These are phyloP conservation scores for Cotesia chilonis DNA, from an alignment of 1,140 invertebrate genomes.

Conservation along the genomic window DNA sequence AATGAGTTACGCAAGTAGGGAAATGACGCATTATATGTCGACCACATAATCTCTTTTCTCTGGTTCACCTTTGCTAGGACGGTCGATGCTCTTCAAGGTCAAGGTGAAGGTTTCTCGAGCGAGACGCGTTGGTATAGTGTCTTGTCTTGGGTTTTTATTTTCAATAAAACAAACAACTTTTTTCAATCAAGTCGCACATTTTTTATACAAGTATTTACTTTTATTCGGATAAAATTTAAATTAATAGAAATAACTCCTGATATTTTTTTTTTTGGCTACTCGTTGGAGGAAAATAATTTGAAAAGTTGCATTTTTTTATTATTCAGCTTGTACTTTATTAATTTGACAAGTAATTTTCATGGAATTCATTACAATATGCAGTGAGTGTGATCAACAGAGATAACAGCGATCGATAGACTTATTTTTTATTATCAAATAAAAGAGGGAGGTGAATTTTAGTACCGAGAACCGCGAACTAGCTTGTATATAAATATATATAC, in stretches of 20 bases:
- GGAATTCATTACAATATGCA: too few species aligned
- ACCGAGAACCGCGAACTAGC: not conserved
- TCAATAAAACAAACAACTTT: not conserved
- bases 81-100: slow-evolving; percentile 58
- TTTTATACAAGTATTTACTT: not conserved
- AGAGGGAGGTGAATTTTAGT: slow-evolving; percentile 12
- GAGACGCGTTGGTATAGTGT: not conserved
- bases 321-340: too few species aligned
- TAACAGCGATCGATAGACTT: too few species aligned
- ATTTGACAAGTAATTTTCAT: too few species aligned
- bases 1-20: slow-evolving; percentile 34
- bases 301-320: too few species aligned
- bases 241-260: too few species aligned
- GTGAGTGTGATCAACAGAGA: too few species aligned
- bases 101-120: slow-evolving; percentile 55
- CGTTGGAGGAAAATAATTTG: too few species aligned
- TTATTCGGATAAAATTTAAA: too few species aligned
- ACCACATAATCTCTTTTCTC: slow-evolving; percentile 39
- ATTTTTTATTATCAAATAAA: too few species aligned
- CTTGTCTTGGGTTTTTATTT: slow-evolving; percentile 18
- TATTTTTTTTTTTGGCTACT: too few species aligned
- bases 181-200: not conserved
- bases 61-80: slow-evolving; percentile 57
- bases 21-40: slow-evolving; percentile 33
- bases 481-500: not conserved